Base-by-base conservation (phyloP, 1,140 invertebrate genomes). In the Oryzaephilus surinamensis region DNA sequence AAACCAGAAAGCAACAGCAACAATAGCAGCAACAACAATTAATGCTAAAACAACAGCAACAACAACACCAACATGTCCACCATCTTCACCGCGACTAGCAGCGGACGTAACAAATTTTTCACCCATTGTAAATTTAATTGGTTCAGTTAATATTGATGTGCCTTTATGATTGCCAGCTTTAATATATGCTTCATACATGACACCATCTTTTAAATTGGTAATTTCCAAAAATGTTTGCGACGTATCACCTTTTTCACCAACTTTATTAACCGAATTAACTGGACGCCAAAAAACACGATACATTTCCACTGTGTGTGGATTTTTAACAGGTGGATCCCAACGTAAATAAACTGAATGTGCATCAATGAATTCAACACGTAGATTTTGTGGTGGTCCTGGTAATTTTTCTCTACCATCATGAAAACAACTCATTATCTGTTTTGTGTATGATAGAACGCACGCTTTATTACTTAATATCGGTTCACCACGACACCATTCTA, bases 121-220 rank as follows among this genome's bases (percentile, higher is more conserved):
- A 8, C 73, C 74, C 17, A 80, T 76, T 18, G 73, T 78, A 57
- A 87, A 86, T 56, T 70, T 70, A 41, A 85, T 65, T 7, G 82
- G 76, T 34, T 76, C 70, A 17, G 80, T 80, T 15, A 84, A 67
- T 11, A 75, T 73, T 35, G 80, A 84, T 14, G 81, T 82, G 23
- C 84, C 84, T 68, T 74, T 72, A 47, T 76, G 73, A 63, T 88
- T 89, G 28, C 80, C 81, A 16, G 84, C 81, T 59, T 87, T 89
- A 1, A 88, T 72, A 6, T 84, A 78, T 37, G 80, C 74, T 57
- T 88, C 84, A 57, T 89, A 89, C 10, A 70, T 67, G 11, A 75
- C 69, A 43, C 79, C 79, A 37, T 79, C 76, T 52, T 79, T 74
- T 10, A 88, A 65, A 13, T 76, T 73, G 15, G 68, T 69, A 15